A percentile compares a stretch with the other conserved stretches of the same genome.
These are phyloP conservation scores for Nephrotoma guestfalica DNA, from an alignment of 2,888 invertebrate genomes.

Conservation along the genomic window DNA sequence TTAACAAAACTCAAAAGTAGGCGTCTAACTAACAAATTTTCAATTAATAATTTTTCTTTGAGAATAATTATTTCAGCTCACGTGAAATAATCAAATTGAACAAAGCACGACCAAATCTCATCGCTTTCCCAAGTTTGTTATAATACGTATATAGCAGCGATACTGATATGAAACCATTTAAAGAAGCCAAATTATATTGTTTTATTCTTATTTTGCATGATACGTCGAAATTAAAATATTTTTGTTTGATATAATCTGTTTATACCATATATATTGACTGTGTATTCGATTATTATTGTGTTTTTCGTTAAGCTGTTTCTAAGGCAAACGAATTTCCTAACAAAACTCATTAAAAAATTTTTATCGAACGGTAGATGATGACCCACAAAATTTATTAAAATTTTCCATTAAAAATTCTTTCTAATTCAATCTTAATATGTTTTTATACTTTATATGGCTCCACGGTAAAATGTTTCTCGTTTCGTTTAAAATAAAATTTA, in stretches of 20 bases:
- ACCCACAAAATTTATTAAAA: background rate
- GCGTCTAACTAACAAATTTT: too few species aligned
- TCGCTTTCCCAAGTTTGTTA: too few species aligned
- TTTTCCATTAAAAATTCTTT: background rate
- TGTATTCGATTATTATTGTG: too few species aligned
- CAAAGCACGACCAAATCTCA: too few species aligned
- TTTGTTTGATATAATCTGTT: background rate
- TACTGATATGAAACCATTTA: background rate
- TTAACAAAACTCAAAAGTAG: too few species aligned
- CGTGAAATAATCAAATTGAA: too few species aligned
- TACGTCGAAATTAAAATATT: background rate
- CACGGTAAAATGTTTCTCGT: background rate
- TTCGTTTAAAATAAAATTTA: background rate
- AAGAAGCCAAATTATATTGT: background rate
- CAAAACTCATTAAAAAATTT: too few species aligned
- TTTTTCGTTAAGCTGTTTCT: too few species aligned
- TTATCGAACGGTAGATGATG: background rate
- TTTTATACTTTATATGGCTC: background rate
- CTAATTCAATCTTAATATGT: background rate
- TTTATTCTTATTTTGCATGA: background rate
- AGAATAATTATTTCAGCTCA: too few species aligned
- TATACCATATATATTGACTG: background rate
- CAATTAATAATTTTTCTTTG: too few species aligned
- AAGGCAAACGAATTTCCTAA: too few species aligned
- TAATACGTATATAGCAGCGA: too few species aligned